Base-by-base conservation (phyloP, 2,113 vertebrate genomes). In the Melanostigma gelatinosum region DNA sequence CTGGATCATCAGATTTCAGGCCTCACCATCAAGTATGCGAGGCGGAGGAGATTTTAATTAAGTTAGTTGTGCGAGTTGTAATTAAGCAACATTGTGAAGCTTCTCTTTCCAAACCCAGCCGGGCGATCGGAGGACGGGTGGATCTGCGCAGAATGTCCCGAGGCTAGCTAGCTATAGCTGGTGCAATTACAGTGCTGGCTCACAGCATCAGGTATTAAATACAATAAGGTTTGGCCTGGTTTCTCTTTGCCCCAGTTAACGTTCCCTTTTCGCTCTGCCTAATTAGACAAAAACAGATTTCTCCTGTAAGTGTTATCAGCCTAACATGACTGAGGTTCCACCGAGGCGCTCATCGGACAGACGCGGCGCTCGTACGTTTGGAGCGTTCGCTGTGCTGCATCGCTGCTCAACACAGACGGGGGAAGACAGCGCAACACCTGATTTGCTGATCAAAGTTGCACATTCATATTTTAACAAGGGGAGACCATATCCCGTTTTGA, bases 161-260 rank as follows among this genome's bases (percentile, higher is more conserved):
- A 88, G 91, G 88, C 88, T 71, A 77, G 63, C 82, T 48, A 69
- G 77, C 68, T 82, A 29, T 29, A 72, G 88, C 79, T 86, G 80
- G 66, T 82, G 78, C 80, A 91, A 92, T 92, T 92, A 89, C 84
- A 90, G 86, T 42, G 64, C 80, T 72, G 85, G 91, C 87, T 93
- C 75, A 67, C 79, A 88, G 85, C 73, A 88, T 90, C 75, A 85
- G 85, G 82, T 91, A 90, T 90, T 90, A 89, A 87, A 81, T 70
- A 84, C 85, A 84, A 89, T 65, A 79, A 50, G 70, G 54, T 81
- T 82, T 87, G 85, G 78, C 86, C 84, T 91, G 87, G 60, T 85
- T 91, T 91, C 61, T 84, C 68, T 73, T 77, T 87, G 84, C 83
- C 86, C 88, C 82, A 90, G 72, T 89, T 91, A 84, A 85, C 83